phyloP scores from a whole-genome alignment of 2,797 vertebrate species.

The Geotria australis region DNA sequence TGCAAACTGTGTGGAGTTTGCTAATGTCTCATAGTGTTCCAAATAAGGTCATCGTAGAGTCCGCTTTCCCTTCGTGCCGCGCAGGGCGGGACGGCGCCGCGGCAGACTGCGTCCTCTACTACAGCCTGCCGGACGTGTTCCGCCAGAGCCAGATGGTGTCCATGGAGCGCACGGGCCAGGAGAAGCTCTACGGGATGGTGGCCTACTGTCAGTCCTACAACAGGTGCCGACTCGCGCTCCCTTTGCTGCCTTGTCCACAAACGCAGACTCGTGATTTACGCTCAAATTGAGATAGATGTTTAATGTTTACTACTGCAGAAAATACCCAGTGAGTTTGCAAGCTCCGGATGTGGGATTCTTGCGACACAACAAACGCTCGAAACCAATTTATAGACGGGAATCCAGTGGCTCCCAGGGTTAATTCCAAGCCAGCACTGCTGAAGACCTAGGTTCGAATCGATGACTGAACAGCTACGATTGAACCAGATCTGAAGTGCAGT shows the following conservation, averaged over 20 bases:
- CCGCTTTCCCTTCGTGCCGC: not conserved
- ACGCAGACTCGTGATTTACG: not conserved
- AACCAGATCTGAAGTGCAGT: not conserved
- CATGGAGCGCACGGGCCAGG: constrained; percentile 83
- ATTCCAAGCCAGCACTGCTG: too few relatives aligned
- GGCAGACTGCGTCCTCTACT: constrained; percentile 73
- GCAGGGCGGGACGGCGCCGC: constrained; percentile 44
- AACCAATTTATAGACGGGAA: not conserved
- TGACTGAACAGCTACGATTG: too few relatives aligned
- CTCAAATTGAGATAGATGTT: not conserved
- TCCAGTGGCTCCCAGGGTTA: too few relatives aligned
- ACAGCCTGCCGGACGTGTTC: constrained; percentile 67
- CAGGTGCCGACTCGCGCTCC: constrained; percentile 15
- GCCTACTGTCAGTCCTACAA: constrained; percentile 45
- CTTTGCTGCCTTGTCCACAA: too few relatives aligned
- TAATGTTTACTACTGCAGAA: not conserved
- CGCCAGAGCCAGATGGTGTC: constrained; percentile 80
- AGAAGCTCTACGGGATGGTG: constrained; percentile 75
- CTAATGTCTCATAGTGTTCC: too few relatives aligned
- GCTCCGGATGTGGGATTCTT: too few relatives aligned
- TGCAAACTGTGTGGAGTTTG: too few relatives aligned
- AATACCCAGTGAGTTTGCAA: too few relatives aligned
- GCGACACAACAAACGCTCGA: too few relatives aligned
- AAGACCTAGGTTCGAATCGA: too few relatives aligned
- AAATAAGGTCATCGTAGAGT: too few relatives aligned